phyloP scores from a whole-genome alignment of 2,113 vertebrate genomes.

The Pycnonotus jocosus region DNA sequence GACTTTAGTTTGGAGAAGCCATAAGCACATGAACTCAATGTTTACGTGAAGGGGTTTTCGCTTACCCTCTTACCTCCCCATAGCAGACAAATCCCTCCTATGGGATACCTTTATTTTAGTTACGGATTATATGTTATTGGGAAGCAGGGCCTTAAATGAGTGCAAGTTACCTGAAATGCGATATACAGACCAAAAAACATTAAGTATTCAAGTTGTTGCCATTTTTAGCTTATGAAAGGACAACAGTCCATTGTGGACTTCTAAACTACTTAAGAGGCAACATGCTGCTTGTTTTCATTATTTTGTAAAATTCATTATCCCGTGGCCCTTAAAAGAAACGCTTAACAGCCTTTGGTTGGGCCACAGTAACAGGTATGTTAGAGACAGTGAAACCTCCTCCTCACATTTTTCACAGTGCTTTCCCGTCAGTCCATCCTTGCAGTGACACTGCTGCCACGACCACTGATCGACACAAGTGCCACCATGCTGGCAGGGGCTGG shows the following conservation, averaged over 20 bases:
- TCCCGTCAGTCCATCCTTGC: slow-evolving; percentile 87
- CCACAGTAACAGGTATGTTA: not conserved
- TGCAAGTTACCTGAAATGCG: not conserved
- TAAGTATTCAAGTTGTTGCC: not conserved
- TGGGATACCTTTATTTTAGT: not conserved
- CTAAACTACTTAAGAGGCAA: not conserved
- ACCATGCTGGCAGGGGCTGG: slow-evolving; percentile 87
- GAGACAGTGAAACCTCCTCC: not conserved
- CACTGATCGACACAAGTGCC: slow-evolving; percentile 90
- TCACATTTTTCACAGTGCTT: slow-evolving; percentile 93
- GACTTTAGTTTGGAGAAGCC: not conserved
- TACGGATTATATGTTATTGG: not conserved
- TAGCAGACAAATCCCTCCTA: not conserved
- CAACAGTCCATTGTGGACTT: not conserved
- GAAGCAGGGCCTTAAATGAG: not conserved
- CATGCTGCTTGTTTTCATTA: not conserved
- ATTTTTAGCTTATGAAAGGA: not conserved
- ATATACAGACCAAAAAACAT: not conserved
- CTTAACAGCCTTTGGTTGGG: not conserved
- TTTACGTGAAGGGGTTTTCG: not conserved
- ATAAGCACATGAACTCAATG: not conserved
- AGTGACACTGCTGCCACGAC: slow-evolving; percentile 95
- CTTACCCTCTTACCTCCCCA: not conserved
- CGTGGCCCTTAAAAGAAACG: not conserved
- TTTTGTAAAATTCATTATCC: not conserved